These are phyloP conservation scores for Loris lydekkerianus DNA, from an alignment of 2,797 vertebrate species.

Conservation along the genomic window DNA sequence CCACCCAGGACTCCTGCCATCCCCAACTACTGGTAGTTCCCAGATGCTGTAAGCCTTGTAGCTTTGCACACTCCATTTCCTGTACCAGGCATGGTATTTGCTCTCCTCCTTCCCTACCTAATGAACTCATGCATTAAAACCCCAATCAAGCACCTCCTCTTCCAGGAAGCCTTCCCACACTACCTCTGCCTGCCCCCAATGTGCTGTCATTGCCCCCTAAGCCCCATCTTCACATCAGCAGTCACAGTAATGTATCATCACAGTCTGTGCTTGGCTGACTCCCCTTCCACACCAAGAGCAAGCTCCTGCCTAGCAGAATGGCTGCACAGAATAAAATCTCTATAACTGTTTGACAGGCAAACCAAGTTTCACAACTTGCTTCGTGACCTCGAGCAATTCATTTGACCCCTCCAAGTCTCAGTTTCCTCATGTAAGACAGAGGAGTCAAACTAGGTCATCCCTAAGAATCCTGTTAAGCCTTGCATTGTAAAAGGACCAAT, in stretches of 20 bases:
- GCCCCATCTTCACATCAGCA: background rate
- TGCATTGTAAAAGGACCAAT: background rate
- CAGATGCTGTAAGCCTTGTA: background rate
- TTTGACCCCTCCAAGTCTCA: background rate
- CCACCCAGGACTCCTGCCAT: background rate
- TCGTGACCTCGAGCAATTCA: background rate
- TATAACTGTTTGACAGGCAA: background rate
- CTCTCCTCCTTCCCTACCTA: background rate
- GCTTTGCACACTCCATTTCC: background rate
- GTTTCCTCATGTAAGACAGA: background rate
- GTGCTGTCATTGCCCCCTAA: background rate
- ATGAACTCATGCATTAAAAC: background rate
- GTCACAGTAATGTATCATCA: background rate
- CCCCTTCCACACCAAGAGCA: background rate
- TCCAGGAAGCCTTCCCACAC: background rate
- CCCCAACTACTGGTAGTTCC: background rate
- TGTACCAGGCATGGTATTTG: background rate
- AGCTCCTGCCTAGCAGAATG: background rate
- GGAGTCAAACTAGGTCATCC: background rate
- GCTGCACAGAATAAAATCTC: background rate
- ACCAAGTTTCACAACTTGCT: background rate
- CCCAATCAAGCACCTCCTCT: background rate
- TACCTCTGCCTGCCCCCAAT: background rate
- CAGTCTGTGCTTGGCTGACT: background rate
- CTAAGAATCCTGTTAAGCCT: background rate